Conservation (phyloP, 2,113 vertebrate species). For the Erpornis zantholeuca region DNA sequence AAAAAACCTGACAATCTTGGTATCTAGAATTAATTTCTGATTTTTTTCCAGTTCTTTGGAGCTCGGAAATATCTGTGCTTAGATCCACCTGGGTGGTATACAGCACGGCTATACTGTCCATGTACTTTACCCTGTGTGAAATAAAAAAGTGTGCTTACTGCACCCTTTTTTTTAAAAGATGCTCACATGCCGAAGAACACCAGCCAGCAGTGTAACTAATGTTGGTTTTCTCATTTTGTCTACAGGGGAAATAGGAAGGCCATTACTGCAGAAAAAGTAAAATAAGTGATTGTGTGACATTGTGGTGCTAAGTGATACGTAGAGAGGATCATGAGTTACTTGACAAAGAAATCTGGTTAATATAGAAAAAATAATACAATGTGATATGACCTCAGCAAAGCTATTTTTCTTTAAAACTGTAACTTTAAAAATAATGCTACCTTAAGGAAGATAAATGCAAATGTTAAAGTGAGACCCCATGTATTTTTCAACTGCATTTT, state of each 20-base stretch:
- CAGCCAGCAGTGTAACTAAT: not conserved
- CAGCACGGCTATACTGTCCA: rapidly evolving
- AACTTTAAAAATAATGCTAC: not conserved
- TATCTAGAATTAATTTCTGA: not conserved
- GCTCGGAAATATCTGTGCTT: not conserved
- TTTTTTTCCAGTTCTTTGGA: not conserved
- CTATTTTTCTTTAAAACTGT: not conserved
- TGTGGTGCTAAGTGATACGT: not conserved
- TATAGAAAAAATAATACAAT: not conserved
- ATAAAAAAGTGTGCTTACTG: not conserved
- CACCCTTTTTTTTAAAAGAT: not conserved
- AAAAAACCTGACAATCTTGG: not conserved
- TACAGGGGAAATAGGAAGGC: not conserved
- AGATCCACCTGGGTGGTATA: not conserved
- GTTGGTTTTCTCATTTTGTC: not conserved
- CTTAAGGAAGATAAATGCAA: not conserved
- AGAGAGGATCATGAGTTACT: not conserved
- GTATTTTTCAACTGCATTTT: not conserved
- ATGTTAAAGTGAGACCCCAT: not conserved
- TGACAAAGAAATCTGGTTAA: not conserved
- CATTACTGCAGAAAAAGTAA: not conserved
- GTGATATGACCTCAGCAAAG: not conserved
- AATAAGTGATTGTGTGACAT: not conserved
- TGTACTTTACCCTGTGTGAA: not conserved
- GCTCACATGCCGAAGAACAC: not conserved